Evolutionary conservation across 1,140 invertebrate genomes (phyloP), one percentile per base, ranked within the genome.

Genomic region (Agraylea sexmaculata): DNA sequence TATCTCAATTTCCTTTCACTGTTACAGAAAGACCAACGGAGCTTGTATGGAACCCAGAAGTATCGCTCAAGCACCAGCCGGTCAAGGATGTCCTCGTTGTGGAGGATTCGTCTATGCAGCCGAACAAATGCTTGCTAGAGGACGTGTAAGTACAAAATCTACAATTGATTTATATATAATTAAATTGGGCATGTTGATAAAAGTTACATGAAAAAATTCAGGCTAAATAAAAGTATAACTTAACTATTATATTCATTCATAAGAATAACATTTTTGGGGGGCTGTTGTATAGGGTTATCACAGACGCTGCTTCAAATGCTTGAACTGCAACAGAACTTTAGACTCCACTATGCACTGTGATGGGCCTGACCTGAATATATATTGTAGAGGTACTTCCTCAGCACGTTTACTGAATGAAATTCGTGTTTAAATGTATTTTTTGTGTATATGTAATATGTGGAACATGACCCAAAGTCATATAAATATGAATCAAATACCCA

Each of bases 261-360:
- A 13, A 11, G 3, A 2, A 13, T 33, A 3, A 17, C 16, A 13
- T 13, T 3, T 17, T 13, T 4, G 18, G 13, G 6, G 13, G 13
- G 16, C 18, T 11, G 17, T 17, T 31, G 12, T 38, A 57, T 74
- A 89, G 86, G 79, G 73, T 55, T 91, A 85, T 80, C 87, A 91
- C 73, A 86, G 76, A 68, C 69, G 74, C 65, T 91, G 88, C 74
- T 92, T 87, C 75, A 84, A 83, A 68, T 92, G 88, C 71, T 74
- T 78, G 64, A 73, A 75, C 62, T 96, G 93, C 72, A 79, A 80
- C 56, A 84, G 88, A 70, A 78, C 81, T 60, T 74, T 96, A 60
- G 91, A 96, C 67, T 94, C 90, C 46, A 88, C 85, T 50, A 83
- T 83, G 63, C 82, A 88, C 68, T 90, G 87, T 70, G 89, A 94